phyloP scores from a whole-genome alignment of 2,797 vertebrate species.

The Galaxias olidus region DNA sequence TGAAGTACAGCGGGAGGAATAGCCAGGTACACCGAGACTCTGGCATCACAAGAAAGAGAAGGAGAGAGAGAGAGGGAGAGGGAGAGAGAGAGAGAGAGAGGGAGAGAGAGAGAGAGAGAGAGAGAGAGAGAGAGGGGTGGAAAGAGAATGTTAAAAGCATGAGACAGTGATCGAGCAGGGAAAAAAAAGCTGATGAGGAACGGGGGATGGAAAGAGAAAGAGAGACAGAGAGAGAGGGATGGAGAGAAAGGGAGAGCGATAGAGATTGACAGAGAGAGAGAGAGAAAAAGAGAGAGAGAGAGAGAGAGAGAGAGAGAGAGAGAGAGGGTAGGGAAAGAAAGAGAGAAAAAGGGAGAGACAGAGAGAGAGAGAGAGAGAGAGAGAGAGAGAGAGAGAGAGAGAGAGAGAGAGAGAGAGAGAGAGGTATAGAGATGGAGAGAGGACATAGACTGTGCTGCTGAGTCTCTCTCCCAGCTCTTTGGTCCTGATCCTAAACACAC shows the following conservation, averaged over 20 bases:
- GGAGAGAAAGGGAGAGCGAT: too few species aligned
- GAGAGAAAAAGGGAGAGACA: conserved; percentile 12
- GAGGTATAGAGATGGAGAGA: too few species aligned
- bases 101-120: too few species aligned
- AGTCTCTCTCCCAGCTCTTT: too few species aligned
- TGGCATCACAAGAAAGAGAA: conserved; percentile 52
- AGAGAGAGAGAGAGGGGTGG: too few species aligned
- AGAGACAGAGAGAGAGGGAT: background rate
- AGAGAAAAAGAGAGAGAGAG: background rate
- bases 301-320: background rate
- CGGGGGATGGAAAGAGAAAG: too few species aligned
- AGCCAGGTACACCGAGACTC: conserved; percentile 53
- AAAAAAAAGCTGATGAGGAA: too few species aligned
- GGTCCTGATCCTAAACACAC: too few species aligned
- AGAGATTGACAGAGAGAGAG: background rate
- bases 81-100: background rate
- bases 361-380: conserved; percentile 13
- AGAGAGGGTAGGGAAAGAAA: background rate
- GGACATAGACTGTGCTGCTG: too few species aligned
- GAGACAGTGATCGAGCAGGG: too few species aligned
- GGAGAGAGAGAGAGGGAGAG: background rate
- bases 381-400: conserved; percentile 26
- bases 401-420: too few species aligned
- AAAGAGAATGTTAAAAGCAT: too few species aligned
- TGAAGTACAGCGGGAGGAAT: conserved; percentile 44